A percentile compares a stretch with the other conserved stretches of the same genome.
phyloP scores from a whole-genome alignment of 2,888 invertebrate species.

The Metallyticus violacea region DNA sequence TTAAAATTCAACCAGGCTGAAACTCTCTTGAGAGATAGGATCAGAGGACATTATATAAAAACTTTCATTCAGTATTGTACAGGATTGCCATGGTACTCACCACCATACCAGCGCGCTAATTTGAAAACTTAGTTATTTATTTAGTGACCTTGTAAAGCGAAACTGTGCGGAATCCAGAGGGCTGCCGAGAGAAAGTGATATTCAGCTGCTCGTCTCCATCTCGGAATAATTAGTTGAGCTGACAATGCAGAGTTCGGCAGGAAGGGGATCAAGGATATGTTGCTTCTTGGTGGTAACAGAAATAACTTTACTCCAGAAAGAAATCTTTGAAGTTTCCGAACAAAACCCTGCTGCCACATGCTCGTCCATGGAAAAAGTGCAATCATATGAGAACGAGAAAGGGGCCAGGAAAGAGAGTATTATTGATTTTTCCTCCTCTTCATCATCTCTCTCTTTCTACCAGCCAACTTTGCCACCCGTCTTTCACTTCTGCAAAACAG shows the following conservation, averaged over 20 bases:
- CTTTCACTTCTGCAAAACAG: not conserved
- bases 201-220: not conserved
- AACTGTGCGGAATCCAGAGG: not conserved
- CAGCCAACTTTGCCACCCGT: not conserved
- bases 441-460: not conserved
- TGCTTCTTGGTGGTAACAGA: not conserved
- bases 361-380: not conserved
- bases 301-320: not conserved
- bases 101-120: no score
- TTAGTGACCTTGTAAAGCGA: not conserved
- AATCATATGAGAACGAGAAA: not conserved
- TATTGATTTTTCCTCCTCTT: conserved; percentile 24
- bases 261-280: not conserved
- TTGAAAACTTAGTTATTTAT: no score
- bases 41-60: no score
- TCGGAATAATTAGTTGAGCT: not conserved
- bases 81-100: no score
- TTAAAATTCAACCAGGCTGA: no score
- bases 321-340: not conserved
- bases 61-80: no score
- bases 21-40: no score
- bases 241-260: not conserved
- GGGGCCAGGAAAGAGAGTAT: conserved; percentile 24
- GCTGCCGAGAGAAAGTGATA: not conserved
- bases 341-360: not conserved